Base-by-base conservation (phyloP, 2,797 vertebrate species). In the Manis javanica region DNA sequence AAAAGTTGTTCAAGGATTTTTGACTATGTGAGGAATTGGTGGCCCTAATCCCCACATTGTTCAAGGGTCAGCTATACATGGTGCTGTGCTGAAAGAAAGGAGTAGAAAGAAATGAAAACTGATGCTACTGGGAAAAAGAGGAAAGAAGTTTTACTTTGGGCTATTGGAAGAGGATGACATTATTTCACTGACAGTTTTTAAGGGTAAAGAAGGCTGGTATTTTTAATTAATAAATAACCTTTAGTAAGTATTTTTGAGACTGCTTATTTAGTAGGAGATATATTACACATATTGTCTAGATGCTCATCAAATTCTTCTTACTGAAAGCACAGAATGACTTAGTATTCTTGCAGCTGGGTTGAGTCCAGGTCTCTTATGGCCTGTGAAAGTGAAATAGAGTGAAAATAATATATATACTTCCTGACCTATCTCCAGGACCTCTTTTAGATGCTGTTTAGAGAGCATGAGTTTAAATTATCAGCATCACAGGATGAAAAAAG, bases 231-330 rank as follows among this genome's bases (percentile, higher is more conserved):
- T 61, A 82, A 61, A 81, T 61, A 46, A 46, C 46, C 16, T 89
- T 82, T 21, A 59, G 16, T 66, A 83, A 89, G 24, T 63, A 16
- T 84, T 93, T 88, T 78, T 31, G 23, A 83, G 7, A 77, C 9
- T 55, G 31, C 2, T 18, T 75, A 64, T 90, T 90, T 49, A 77
- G 16, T 31, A 83, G 39, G 12, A 79, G 10, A n/a, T 68, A 39
- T 5, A 2, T 83, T 87, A 10, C 3, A 72, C 4, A 46, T 66
- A 63, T 3, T 68, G 53, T 26, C 39, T 75, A 75, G n/a, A 75
- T 49, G 42, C 57, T 87, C 31, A 81, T 68, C 42, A 94, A 63
- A 88, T 88, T 91, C 64, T 83, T 77, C 31, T 39, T 96, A 53
- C 57, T 78, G 49, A 46, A 91, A 79, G 61, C 24, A 83, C 21